A percentile compares a stretch with the other conserved stretches of the same genome.
These are phyloP conservation scores for Drosophila novamexicana DNA, from an alignment of 1,140 invertebrate genomes.

Conservation along the genomic window DNA sequence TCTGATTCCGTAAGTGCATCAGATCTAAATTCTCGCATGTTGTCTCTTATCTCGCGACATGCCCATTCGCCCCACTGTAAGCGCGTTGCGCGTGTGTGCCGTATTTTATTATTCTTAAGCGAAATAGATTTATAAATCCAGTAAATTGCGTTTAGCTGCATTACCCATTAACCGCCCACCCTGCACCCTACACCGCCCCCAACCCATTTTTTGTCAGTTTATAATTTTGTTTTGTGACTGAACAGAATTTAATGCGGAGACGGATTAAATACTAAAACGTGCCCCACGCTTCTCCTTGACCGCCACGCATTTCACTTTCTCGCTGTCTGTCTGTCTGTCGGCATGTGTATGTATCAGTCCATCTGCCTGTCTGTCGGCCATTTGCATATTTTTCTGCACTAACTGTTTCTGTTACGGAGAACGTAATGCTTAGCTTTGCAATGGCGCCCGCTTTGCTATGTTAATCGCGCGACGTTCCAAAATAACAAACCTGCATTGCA, in stretches of 20 bases:
- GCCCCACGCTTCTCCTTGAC: neutral
- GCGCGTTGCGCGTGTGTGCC: conserved; percentile 6
- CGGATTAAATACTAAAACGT: conserved; percentile 47
- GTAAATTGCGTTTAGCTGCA: conserved; percentile 41
- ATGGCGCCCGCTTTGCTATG: conserved; percentile 52
- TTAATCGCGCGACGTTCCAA: conserved; percentile 58
- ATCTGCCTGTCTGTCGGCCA: conserved; percentile 13
- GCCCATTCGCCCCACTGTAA: neutral
- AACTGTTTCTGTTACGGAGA: conserved; percentile 23
- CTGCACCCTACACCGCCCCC: neutral
- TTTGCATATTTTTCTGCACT: conserved; percentile 61
- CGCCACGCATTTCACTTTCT: neutral
- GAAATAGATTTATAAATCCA: conserved; percentile 59
- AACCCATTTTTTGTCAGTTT: conserved; percentile 20
- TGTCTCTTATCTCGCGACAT: conserved; percentile 16
- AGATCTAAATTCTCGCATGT: conserved; percentile 8
- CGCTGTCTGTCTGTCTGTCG: neutral
- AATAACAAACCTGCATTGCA: conserved; percentile 64
- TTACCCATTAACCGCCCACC: neutral
- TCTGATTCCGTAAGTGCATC: neutral
- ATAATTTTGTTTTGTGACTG: conserved; percentile 42
- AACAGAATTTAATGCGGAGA: conserved; percentile 32
- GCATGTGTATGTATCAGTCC: neutral
- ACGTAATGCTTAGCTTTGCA: conserved; percentile 37
- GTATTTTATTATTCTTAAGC: conserved; percentile 34